A percentile compares a stretch with the other conserved stretches of the same genome.
phyloP scores from a whole-genome alignment of 2,113 vertebrate species.

The Oophaga pumilio region DNA sequence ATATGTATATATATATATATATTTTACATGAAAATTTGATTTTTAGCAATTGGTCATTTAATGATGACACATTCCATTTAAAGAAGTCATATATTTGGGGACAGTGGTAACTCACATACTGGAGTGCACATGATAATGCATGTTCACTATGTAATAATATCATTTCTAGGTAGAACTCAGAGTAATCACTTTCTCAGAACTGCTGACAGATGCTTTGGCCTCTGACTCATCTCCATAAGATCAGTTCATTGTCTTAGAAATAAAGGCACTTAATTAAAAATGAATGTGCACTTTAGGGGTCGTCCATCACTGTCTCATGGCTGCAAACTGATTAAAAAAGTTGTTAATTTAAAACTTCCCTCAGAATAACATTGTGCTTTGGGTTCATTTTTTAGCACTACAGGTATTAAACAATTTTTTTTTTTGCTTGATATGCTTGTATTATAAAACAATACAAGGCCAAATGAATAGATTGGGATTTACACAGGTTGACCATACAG shows the following conservation, averaged over 20 bases:
- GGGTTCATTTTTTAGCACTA: background rate
- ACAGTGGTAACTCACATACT: background rate
- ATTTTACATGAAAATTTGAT: too few species aligned
- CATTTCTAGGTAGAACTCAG: slow-evolving; percentile 15
- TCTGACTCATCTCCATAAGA: slow-evolving; percentile 48
- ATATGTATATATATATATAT: too few species aligned
- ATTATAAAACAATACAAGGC: background rate
- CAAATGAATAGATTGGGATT: too few species aligned
- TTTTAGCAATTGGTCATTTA: too few species aligned
- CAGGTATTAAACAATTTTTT: background rate
- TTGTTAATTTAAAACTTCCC: background rate
- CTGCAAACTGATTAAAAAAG: slow-evolving; percentile 6
- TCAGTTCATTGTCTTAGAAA: slow-evolving; percentile 32
- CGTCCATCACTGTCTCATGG: slow-evolving; percentile 19
- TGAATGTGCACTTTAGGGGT: slow-evolving; percentile 37
- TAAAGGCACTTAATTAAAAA: slow-evolving; percentile 25
- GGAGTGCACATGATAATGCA: background rate
- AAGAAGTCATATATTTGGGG: too few species aligned
- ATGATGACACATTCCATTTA: too few species aligned
- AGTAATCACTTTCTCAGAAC: slow-evolving; percentile 25
- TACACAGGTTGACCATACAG: too few species aligned
- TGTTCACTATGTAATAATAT: slow-evolving; percentile 19
- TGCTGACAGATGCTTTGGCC: slow-evolving; percentile 41
- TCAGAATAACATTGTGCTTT: slow-evolving; percentile 2
- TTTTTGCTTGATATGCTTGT: background rate